These are phyloP conservation scores for Spialia ferax DNA, from an alignment of 2,888 invertebrate species.

Conservation along the genomic window DNA sequence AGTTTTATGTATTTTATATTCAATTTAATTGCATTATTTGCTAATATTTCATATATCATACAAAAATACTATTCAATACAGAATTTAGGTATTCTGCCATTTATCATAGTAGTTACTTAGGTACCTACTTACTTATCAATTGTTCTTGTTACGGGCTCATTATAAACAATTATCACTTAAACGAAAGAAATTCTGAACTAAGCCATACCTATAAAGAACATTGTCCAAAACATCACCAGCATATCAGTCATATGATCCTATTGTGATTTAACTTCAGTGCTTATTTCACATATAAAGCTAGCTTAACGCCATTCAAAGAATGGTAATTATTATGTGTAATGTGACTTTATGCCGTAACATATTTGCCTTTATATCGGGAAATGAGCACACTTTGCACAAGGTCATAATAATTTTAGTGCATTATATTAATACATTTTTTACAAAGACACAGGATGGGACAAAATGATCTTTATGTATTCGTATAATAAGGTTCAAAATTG, in stretches of 20 bases:
- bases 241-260: conserved; percentile 11
- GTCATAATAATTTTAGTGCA: conserved; percentile 17
- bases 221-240: not conserved
- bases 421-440: conserved; percentile 9
- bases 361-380: conserved; percentile 7
- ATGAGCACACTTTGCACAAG: conserved; percentile 20
- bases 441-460: not conserved
- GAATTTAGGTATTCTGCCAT: not conserved
- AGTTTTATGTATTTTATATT: too few relatives aligned
- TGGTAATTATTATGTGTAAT: conserved; percentile 4
- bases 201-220: not conserved
- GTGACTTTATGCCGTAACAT: conserved; percentile 8
- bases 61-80: not conserved
- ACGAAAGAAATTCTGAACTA: not conserved
- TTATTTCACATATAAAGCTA: too few relatives aligned
- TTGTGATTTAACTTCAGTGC: not conserved
- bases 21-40: too few relatives aligned
- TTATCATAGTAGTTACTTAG: too few relatives aligned
- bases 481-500: conserved; percentile 2
- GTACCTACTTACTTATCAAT: not conserved
- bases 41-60: too few relatives aligned
- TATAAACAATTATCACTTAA: not conserved
- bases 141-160: not conserved
- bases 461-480: not conserved
- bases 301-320: conserved; percentile 8